Evolutionary conservation across 1,140 invertebrate genomes (phyloP), one percentile per base, ranked within the genome.

Genomic region (Telenomus remus): DNA sequence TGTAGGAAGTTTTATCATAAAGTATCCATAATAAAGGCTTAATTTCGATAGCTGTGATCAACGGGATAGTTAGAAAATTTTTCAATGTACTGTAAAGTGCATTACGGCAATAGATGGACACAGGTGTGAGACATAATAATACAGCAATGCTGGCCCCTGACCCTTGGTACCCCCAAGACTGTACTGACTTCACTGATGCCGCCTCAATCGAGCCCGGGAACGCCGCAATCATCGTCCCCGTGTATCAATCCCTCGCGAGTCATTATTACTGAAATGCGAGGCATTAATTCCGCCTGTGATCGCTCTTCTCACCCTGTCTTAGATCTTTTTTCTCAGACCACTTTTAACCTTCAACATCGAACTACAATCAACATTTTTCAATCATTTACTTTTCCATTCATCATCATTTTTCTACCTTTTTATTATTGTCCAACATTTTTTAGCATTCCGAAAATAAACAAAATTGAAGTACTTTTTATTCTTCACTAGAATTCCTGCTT

Each of bases 41-140:
- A 74, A 74, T 74, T 74, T 68, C 71, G 66, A 74, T 74, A 74
- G 71, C 49, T 4, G 10, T 68, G 39, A 55, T 61, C 63, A 68
- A 51, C 56, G n/a, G 63, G 46, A 63, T 68, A 74, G 71, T 66
- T 66, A 74, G 49, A 51, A 42, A 44, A 27, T 55, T 66, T 74
- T 74, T 74, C 60, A 73, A 66, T 68, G 63, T 63, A 47, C 71
- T 74, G 51, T 57, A 74, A 48, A 74, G 66, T 63, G 14, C 63
- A 74, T 63, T 68, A 57, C 66, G 61, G 66, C 63, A 61, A 74
- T 55, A 74, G 63, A 74, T 74, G 63, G 81, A 69, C 84, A 83
- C 85, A 86, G 86, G 86, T 88, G 85, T 84, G 84, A 87, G 85
- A 80, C 81, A 81, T 88, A 88, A 88, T 88, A 84, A 88, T 79